Evolutionary conservation across 2,797 vertebrate species (phyloP), one percentile per base, ranked within the genome.

Genomic region (Moxostoma hubbsi): DNA sequence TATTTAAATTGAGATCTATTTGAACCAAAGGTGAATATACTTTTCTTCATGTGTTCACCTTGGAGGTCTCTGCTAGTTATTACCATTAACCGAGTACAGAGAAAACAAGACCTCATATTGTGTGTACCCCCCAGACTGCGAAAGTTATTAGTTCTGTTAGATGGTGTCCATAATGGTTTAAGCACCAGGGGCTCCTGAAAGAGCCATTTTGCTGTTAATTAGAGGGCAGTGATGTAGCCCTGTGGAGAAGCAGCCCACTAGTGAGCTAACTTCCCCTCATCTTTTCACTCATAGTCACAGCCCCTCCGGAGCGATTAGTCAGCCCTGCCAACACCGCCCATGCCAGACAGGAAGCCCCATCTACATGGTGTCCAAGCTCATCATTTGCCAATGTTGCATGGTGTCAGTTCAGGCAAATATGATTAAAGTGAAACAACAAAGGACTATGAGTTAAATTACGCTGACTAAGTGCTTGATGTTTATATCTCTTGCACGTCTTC

Each of bases 191-290:
- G 61, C 24, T 73, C 53, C n/a, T 11, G 85, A 86, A 87, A 85
- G 82, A 82, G 73, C 85, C 72, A 82, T 83, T 84, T 90, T 90
- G 87, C 83, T 90, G 90, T 89, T 89, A 89, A 90, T 91, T 89
- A 90, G 86, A 36, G 84, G 89, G 89, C 89, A 90, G 81, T 66
- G 87, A 89, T 90, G 90, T 88, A 84, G 88, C 82, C 88, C 86
- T 75, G 88, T 83, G 81, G 83, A 85, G 85, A 83, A 75, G 85
- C 70, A 67, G 86, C 86, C 86, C 90, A 90, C 89, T 88, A 87
- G 86, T 92, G 92, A 92, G 87, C 88, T 93, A 91, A 92, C 89
- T 90, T 92, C 92, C 92, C 86, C 81, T 88, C 69, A 74, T 90
- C 90, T 91, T 91, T 88, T 90, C 91, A 90, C 89, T 88, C 85